Conservation (phyloP, 2,113 vertebrate genomes). For the Turdus rufiventris region DNA sequence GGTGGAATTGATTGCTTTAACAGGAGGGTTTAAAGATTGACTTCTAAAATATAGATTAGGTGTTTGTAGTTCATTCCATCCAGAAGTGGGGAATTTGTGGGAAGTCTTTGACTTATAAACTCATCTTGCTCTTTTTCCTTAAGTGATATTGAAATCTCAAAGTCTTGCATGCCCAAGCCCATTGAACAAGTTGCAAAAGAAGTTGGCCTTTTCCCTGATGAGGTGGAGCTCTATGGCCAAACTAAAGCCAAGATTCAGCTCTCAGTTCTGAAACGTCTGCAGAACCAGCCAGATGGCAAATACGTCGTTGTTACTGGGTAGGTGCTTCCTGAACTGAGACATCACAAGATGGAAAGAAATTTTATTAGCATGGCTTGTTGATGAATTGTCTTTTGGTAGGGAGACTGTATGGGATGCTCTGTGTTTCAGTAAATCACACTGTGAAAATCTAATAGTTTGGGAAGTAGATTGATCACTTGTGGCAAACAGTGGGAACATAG, state of each 20-base stretch:
- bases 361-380: background rate
- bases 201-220: conserved; percentile 85
- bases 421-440: background rate
- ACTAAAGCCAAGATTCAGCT: conserved; percentile 94
- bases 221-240: conserved; percentile 90
- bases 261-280: conserved; percentile 80
- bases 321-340: background rate
- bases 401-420: background rate
- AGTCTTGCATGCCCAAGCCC: conserved; percentile 83
- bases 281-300: conserved; percentile 86
- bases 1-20: background rate
- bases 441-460: background rate
- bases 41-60: background rate
- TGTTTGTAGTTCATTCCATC: background rate
- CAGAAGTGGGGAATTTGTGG: background rate
- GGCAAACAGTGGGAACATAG: background rate
- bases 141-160: conserved; percentile 93
- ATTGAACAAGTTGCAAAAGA: conserved; percentile 83
- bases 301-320: conserved; percentile 97
- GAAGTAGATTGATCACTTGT: background rate
- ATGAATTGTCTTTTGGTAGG: background rate
- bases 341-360: background rate
- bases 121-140: background rate
- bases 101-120: background rate
- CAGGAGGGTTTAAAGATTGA: background rate